Conservation (phyloP, 2,113 vertebrate species). For the Takifugu bimaculatus region DNA sequence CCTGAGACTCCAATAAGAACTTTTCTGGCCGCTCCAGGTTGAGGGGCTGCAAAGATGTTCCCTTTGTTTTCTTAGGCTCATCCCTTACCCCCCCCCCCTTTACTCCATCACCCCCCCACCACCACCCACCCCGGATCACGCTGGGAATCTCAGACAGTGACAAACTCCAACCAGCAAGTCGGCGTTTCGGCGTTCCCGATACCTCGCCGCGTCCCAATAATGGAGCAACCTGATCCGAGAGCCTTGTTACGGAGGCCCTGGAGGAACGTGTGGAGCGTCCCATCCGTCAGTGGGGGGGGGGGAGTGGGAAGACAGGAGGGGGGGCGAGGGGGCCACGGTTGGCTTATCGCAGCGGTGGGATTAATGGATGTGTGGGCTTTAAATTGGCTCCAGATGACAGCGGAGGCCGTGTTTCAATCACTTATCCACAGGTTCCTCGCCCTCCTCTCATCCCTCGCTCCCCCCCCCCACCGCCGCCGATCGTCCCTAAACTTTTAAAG, state of each 20-base stretch:
- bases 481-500: constrained; percentile 33
- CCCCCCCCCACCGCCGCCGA: constrained; percentile 5
- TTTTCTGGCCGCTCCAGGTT: not conserved
- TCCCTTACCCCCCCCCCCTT: constrained; percentile 38
- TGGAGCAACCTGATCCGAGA: constrained; percentile 75
- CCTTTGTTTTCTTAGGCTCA: constrained; percentile 58
- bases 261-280: constrained; percentile 72
- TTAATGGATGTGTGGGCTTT: constrained; percentile 62
- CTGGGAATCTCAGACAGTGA: constrained; percentile 76
- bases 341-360: constrained; percentile 55
- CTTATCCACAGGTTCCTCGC: constrained; percentile 42
- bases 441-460: constrained; percentile 31
- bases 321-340: constrained; percentile 22
- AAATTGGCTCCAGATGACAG: constrained; percentile 64
- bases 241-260: constrained; percentile 74
- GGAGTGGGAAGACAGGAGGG: constrained; percentile 22
- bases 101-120: constrained; percentile 50
- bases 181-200: constrained; percentile 77
- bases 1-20: constrained; percentile 48
- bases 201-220: constrained; percentile 74
- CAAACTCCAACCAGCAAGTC: constrained; percentile 79
- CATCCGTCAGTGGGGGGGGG: constrained; percentile 75
- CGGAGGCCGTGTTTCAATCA: constrained; percentile 53
- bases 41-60: constrained; percentile 55
- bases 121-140: constrained; percentile 71